Evolutionary conservation across 23 tunicate genomes (phyloP).

Genomic region (Diplosoma virens): DNA sequence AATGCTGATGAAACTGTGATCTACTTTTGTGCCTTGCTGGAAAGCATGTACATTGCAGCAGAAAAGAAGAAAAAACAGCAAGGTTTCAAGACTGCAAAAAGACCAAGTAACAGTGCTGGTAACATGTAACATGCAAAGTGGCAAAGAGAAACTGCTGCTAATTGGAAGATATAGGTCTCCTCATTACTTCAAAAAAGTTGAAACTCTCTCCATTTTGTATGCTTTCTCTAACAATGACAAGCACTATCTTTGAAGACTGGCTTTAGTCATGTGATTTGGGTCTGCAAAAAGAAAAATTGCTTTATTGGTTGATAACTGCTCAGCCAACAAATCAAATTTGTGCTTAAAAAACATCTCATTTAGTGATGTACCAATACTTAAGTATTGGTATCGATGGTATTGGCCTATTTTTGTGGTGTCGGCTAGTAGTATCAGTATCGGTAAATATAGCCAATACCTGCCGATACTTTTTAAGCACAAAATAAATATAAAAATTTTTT

Average conservation of each 20-base stretch:
- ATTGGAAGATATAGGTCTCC: not conserved
- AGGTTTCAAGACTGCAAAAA: constrained; percentile 23
- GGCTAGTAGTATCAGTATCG: too few species aligned
- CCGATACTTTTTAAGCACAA: too few species aligned
- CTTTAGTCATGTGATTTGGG: not conserved
- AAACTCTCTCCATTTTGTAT: constrained; percentile 8
- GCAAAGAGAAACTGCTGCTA: constrained; percentile 6
- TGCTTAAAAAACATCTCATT: not conserved
- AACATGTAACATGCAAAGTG: not conserved
- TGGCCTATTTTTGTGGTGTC: too few species aligned
- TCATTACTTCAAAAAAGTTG: not conserved
- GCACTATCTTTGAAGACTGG: not conserved
- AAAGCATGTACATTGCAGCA: not conserved
- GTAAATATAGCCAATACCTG: too few species aligned
- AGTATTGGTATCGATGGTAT: too few species aligned
- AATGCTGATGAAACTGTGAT: not conserved
- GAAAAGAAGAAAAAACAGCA: constrained; percentile 11
- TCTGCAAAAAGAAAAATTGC: not conserved
- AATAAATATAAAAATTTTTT: too few species aligned
- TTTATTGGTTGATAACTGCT: not conserved
- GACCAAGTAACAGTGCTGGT: constrained; percentile 11
- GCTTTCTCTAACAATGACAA: not conserved
- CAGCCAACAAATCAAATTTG: not conserved
- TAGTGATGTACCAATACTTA: too few species aligned
- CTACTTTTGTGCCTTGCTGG: constrained; percentile 7